Evolutionary conservation across 2,113 vertebrate genomes (phyloP), one percentile per base, ranked within the genome.

Genomic region (Phodopus roborovskii): DNA sequence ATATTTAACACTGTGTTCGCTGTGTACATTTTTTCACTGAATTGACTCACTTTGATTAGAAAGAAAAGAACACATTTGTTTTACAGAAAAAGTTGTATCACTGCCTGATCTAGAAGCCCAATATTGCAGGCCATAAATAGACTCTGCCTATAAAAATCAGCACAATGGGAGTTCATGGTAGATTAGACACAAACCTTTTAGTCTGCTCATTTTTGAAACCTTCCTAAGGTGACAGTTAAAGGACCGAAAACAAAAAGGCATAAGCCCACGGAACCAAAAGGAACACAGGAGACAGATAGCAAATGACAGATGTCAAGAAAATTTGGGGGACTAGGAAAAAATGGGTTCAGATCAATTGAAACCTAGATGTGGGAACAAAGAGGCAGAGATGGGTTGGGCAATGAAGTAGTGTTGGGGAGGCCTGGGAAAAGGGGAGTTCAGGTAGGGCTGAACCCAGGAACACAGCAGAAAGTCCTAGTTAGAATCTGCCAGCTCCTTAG

Each of bases 71-170:
- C 1, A 22, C 30, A 87, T 88, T 85, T 94, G 62, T 83, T 97
- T 83, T n/a, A 83, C 9, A 62, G 24, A 83, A 96, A 92, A 91
- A 93, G 16, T 16, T 70, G 92, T 68, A 92, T 96, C 84, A 71
- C 88, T 85, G n/a, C 36, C 42, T 53, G 71, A 90, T 75, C 74
- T 86, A 17, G 90, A 93, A 97, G 90, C 86, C 39, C 79, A 71
- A 68, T 62, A 78, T 84, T 28, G 6, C 36, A 50, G 8, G 12
- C 81, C 75, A 89, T 90, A 96, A 85, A 85, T 81, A 97, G 95
- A 74, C 71, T 12, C 28, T 70, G 77, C 60, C 70, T 90, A 88
- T 78, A 93, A 94, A 96, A 94, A 88, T 86, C 81, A 84, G 64
- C 93, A 60, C 64, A 79, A 62, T 74, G 74, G 42, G 28, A 83